These are phyloP conservation scores for Nettapus auritus DNA, from an alignment of 2,113 vertebrate species.

Conservation along the genomic window DNA sequence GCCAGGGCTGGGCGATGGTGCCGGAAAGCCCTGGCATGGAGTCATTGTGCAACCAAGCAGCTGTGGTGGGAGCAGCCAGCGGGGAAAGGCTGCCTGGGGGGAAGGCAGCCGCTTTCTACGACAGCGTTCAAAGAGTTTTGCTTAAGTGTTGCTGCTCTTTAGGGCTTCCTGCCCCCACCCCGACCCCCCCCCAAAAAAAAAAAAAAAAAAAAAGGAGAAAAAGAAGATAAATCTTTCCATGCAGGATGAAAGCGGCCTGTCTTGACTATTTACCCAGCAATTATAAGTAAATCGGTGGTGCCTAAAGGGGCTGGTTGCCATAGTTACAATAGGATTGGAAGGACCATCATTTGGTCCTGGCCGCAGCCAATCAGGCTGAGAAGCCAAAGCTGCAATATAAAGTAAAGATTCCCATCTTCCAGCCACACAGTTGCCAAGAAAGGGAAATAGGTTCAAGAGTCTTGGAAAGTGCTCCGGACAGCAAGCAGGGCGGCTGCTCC, in stretches of 20 bases:
- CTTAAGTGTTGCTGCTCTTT: constrained; percentile 25
- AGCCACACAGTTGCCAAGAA: constrained; percentile 88
- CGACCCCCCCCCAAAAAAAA: background rate
- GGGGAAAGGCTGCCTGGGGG: background rate
- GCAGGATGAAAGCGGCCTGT: constrained; percentile 64
- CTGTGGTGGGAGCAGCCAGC: accelerated
- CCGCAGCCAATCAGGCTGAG: constrained; percentile 92
- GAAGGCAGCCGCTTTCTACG: background rate
- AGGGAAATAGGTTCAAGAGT: constrained; percentile 86
- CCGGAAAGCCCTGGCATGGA: accelerated
- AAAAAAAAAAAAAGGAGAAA: background rate
- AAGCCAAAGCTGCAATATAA: constrained; percentile 90
- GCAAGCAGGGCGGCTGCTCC: constrained; percentile 81
- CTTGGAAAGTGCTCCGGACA: constrained; percentile 82
- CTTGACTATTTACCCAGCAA: constrained; percentile 82
- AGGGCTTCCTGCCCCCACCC: background rate
- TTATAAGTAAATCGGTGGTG: constrained; percentile 86
- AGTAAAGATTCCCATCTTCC: constrained; percentile 94
- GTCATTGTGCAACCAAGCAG: background rate
- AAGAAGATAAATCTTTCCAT: constrained; percentile 22
- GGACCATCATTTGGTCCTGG: constrained; percentile 93
- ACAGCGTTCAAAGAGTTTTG: constrained; percentile 48
- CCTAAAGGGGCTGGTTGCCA: constrained; percentile 94
- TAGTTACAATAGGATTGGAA: constrained; percentile 93
- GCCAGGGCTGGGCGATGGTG: accelerated